Base-by-base conservation (phyloP, 2,113 vertebrate species). In the Oenanthe oenanthe region DNA sequence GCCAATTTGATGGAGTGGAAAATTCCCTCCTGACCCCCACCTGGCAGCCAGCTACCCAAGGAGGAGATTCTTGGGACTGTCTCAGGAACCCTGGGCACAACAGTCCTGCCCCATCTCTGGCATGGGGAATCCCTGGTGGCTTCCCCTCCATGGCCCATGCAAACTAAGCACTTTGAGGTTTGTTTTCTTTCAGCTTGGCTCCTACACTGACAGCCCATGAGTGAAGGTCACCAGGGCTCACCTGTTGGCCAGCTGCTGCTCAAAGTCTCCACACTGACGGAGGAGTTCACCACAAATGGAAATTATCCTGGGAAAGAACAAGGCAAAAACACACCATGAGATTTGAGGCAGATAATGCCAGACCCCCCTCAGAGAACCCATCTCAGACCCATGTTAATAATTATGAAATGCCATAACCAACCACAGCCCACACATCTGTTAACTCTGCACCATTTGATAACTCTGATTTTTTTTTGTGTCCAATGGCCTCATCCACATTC, bases 171-270 rank as follows among this genome's bases (percentile, higher is more conserved):
- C 63, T 4, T 29, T n/a, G 34, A 71, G 38, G 31, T 50, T 93
- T 76, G 74, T 47, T 70, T 82, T 45, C 62, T 75, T 57, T 43
- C 50, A 42, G 1, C 42, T 34, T 25, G 36, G 38, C 51, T 57
- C n/a, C 73, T 32, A 10, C 1, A 2, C 0, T 88, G 72, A 76
- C 71, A 75, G 78, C 36, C 72, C 40, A 21, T 26, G 47, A 38
- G 68, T 50, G 24, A 58, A 83, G 47, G 31, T 50, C 66, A 80
- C 51, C 71, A 50, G 13, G 4, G 32, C 94, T 53, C 92, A 98
- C 98, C 97, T 98, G 97, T 96, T 99, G 38, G 98, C 98, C 42
- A 99, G 96, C 54, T 98, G 98, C 94, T 98, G 98, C 92, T 99
- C 98, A 2, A 98, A 98, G 92, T 98, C 98, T 67, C 98, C 98